Base-by-base conservation (phyloP, 2,888 invertebrate species). In the Actias luna region DNA sequence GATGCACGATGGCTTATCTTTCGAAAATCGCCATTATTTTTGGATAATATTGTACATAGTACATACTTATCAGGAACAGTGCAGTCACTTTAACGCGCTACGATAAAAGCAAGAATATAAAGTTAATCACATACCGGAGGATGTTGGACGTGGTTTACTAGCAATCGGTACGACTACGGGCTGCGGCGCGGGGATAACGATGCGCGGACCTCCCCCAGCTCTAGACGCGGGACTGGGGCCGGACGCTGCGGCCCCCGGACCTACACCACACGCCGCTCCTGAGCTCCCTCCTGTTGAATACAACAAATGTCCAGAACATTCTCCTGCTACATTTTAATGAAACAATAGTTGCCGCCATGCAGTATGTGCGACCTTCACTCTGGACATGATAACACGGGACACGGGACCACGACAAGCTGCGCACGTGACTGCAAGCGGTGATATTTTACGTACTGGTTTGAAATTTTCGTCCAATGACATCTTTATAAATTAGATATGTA, bases 111-210 rank as follows among this genome's bases (percentile, higher is more conserved):
- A 46, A 22, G 10, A 18, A 46, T 22, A 22, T 18, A 46, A 46
- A 46, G 46, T 3, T 22, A 22, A n/a, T 39, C 7, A 61, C 76
- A 80, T 70, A 91, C 91, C 88, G 69, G 91, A 89, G 72, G 91
- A 88, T 67, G 87, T 85, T 62, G 88, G 87, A 68, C 87, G 83
- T 52, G 81, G 77, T 66, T 83, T 83, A 72, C 74, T 77, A 42
- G 71, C 70, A 62, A 67, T 46, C 64, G 69, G 64, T 31, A 68
- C 63, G 50, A 73, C 59, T 62, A 67, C 65, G 61, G 63, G 69
- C 61, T 52, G 69, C 60, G 70, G 67, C 61, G 68, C 64, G 64
- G 67, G 64, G 65, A 27, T 68, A 46, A 66, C 58, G 60, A 50
- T 57, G 59, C 62, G 55, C 66, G 57, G 58, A 29, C 62, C 63